Evolutionary conservation across 2,113 vertebrate genomes (phyloP), one percentile per base, ranked within the genome.

Genomic region (Egretta garzetta): DNA sequence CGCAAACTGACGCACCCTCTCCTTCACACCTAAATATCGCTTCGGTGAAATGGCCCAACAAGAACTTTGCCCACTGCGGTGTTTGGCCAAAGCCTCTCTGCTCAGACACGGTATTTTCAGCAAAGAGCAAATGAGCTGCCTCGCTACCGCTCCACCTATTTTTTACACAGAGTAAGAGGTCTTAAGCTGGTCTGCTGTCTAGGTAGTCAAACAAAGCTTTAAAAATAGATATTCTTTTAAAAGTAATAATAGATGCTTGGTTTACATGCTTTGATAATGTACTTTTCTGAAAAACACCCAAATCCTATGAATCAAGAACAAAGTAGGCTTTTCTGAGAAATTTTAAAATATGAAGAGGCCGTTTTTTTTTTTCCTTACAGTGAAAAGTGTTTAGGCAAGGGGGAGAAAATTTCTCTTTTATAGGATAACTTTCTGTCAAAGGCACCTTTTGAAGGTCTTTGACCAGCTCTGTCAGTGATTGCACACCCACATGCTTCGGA

Each of bases 1-100:
- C 1, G 2, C 15, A 35, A 26, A 18, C 18, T 16, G 27, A 3
- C 0, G 3, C 28, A 8, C 18, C 55, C 75, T 86, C 62, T 55
- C 0, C 0, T 50, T 90, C 62, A 41, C 67, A 33, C 45, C n/a
- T 14, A 24, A 60, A 53, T 28, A n/a, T 17, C 58, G 2, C 7
- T 43, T 8, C 18, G 53, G 49, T 64, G 62, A 62, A 62, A 30
- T 53, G 53, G 55, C 53, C 50, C 39, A 62, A 39, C 39, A 32
- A 73, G 92, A 79, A 5, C 66, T 70, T 41, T 28, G 33, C 45
- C 35, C 28, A 6, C 50, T 62, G 55, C 27, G 21, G 12, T 1
- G 2, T 53, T 90, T 92, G 27, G 15, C 24, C 41, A 17, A 71
- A 85, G 47, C 1, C 20, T 28, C 20, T 27, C n/a, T 60, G 49